Percentiles rank a stretch among this genome's conserved stretches.
These are phyloP conservation scores for Epinephelus lanceolatus DNA, from an alignment of 2,113 vertebrate genomes.

Conservation along the genomic window DNA sequence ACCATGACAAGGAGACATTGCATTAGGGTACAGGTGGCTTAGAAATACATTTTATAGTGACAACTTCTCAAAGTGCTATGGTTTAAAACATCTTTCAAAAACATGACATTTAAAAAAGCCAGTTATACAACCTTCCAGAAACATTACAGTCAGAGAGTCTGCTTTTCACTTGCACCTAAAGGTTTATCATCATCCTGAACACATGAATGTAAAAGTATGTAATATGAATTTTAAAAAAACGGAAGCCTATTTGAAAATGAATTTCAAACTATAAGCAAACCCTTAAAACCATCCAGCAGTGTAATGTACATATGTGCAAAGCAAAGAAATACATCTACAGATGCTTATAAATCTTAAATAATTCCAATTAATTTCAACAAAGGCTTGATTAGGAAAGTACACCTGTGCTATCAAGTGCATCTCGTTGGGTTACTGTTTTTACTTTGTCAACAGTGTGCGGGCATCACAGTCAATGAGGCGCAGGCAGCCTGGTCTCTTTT, in stretches of 20 bases:
- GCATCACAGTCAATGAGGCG: constrained; percentile 44
- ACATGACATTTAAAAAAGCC: constrained; percentile 28
- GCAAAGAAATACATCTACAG: constrained; percentile 72
- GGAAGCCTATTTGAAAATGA: constrained; percentile 40
- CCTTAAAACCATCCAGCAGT: constrained; percentile 81
- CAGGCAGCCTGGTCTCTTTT: constrained; percentile 30
- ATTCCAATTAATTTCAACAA: constrained; percentile 75
- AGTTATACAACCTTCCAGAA: constrained; percentile 50
- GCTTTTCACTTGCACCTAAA: constrained; percentile 18
- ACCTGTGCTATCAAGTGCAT: constrained; percentile 58
- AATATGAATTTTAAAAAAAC: constrained; percentile 38
- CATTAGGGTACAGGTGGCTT: constrained; percentile 20
- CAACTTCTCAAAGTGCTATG: constrained; percentile 67
- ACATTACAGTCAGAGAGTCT: constrained; percentile 7
- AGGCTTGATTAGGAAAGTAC: constrained; percentile 81
- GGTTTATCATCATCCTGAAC: constrained; percentile 10
- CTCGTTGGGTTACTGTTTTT: constrained; percentile 61
- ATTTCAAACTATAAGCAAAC: constrained; percentile 44
- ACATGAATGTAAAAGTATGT: constrained; percentile 31
- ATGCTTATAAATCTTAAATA: constrained; percentile 64
- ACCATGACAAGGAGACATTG: constrained; percentile 11
- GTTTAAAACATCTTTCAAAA: constrained; percentile 43
- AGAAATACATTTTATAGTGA: constrained; percentile 47
- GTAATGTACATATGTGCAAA: constrained; percentile 89
- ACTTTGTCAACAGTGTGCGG: constrained; percentile 60